phyloP scores from a whole-genome alignment of 2,797 vertebrate genomes.

The Arremon brunneinucha region DNA sequence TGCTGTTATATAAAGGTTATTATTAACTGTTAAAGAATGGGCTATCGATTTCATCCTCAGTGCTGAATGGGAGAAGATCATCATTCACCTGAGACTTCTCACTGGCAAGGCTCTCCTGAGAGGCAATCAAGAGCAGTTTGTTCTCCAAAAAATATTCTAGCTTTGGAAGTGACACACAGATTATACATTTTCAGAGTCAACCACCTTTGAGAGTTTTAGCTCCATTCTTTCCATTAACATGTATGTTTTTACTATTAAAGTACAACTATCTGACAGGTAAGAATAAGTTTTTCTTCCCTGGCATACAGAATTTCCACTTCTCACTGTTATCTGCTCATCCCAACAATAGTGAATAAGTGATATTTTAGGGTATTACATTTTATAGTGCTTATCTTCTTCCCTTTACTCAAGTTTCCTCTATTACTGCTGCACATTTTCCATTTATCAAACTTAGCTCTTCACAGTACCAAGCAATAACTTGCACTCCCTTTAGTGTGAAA shows the following conservation, averaged over 20 bases:
- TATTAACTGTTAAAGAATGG: slow-evolving; percentile 40
- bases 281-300: not conserved
- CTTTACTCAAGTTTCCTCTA: not conserved
- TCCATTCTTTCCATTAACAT: not conserved
- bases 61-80: not conserved
- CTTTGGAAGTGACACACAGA: not conserved
- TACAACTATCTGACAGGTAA: not conserved
- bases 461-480: not conserved
- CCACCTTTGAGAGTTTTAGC: not conserved
- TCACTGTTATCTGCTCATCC: not conserved
- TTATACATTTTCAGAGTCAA: not conserved
- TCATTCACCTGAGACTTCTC: not conserved
- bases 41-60: not conserved
- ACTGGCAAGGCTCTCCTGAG: not conserved
- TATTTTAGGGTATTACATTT: not conserved
- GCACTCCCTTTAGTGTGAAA: not conserved
- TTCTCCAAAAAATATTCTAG: not conserved
- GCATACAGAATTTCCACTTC: not conserved
- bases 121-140: not conserved
- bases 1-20: slow-evolving; percentile 36
- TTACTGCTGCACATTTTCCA: not conserved
- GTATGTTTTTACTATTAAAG: not conserved
- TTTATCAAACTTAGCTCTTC: not conserved
- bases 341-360: not conserved
- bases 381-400: not conserved